Evolutionary conservation across 2,113 vertebrate genomes (phyloP), one percentile per base, ranked within the genome.

Genomic region (Elaphurus davidianus): DNA sequence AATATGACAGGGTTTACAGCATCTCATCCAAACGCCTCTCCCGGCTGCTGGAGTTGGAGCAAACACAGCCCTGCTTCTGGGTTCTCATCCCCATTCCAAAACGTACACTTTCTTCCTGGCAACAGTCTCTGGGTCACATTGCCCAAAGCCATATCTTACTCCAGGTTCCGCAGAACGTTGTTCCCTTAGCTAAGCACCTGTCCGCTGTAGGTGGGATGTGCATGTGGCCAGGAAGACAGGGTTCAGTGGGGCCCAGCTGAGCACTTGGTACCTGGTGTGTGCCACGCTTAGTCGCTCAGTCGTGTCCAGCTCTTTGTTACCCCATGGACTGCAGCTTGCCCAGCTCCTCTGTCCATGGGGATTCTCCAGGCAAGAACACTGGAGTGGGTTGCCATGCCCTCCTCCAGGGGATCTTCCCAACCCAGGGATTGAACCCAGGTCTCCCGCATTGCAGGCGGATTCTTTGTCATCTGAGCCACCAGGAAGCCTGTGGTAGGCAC

Each of bases 381-480:
- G 5, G n/a, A 71, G 5, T 40, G 9, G n/a, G 10, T 40, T 71
- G n/a, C 67, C 67, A 71, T 71, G 19, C 19, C 67, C n/a, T 71
- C 40, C 67, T 71, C 67, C 5, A 71, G 67, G 67, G n/a, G 10
- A 40, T 71, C 67, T 40, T 71, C 19, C 19, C n/a, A 71, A 23
- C 19, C n/a, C n/a, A 23, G 10, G n/a, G 19, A 40, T 6, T 71
- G n/a, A 40, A 71, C 67, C 19, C n/a, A 71, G 36, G 10, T 40
- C 19, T 71, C 11, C n/a, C 0, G 1, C 19, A 12, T 23, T 40
- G n/a, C 19, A 23, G n/a, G 67, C 1, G 0, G 19, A 5, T 71
- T 71, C 67, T 71, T 40, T 71, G 23, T n/a, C n/a, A 36, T 12
- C n/a, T 71, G 67, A 71, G n/a, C 67, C 67, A 23, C 10, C n/a